These are phyloP conservation scores for Drosophila seguyi DNA, from an alignment of 1,140 invertebrate species.

Conservation along the genomic window DNA sequence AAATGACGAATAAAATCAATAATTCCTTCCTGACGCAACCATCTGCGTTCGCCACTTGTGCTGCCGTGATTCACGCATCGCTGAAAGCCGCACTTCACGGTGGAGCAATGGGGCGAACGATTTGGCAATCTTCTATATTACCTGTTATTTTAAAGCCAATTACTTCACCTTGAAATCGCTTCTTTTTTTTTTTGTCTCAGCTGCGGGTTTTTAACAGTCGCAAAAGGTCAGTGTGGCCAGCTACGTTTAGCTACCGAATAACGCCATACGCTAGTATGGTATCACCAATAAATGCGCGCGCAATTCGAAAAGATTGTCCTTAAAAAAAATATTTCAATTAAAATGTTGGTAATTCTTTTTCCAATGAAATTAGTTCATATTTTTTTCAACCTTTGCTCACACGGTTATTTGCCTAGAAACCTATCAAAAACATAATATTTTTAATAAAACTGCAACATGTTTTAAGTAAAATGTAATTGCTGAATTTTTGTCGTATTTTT, in stretches of 20 bases:
- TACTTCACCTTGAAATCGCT: constrained; percentile 74
- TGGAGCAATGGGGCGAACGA: constrained; percentile 14
- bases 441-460: not conserved
- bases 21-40: constrained; percentile 51
- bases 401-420: no score
- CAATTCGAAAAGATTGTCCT: not conserved
- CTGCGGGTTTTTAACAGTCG: constrained; percentile 42
- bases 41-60: not conserved
- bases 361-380: no score
- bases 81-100: not conserved
- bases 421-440: not conserved
- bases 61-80: not conserved
- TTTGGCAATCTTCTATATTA: constrained; percentile 48
- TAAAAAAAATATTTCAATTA: not conserved
- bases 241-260: not conserved
- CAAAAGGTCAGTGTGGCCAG: constrained; percentile 21
- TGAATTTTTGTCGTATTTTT: not conserved
- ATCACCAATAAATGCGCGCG: not conserved
- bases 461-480: not conserved
- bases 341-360: not conserved
- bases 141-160: constrained; percentile 76
- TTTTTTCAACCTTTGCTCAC: no score
- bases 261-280: not conserved
- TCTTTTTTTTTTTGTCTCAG: constrained; percentile 63
- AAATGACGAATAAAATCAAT: constrained; percentile 80